A percentile compares a stretch with the other conserved stretches of the same genome.
Conservation (phyloP, 30 jellyfish, hydroid and myxozoan genomes). For the Pseudorhiza aurosa region DNA sequence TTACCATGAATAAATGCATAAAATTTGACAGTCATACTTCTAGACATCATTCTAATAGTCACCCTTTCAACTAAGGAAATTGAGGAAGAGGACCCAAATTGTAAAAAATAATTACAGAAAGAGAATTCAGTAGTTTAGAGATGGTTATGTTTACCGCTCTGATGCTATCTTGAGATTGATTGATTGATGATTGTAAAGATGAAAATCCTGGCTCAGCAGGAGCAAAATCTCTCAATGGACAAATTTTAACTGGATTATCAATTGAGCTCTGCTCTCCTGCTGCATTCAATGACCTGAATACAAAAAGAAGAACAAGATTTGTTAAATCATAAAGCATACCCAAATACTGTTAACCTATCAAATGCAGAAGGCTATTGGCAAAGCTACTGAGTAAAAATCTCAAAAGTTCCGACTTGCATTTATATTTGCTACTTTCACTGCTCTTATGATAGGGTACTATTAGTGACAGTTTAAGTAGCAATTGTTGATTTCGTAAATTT, state of each 20-base stretch:
- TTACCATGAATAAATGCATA: too few species aligned
- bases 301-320: background rate
- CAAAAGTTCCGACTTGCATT: background rate
- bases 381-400: background rate
- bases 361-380: background rate
- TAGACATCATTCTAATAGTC: too few species aligned
- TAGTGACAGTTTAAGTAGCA: too few species aligned
- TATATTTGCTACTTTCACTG: too few species aligned
- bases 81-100: too few species aligned
- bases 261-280: background rate
- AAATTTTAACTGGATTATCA: background rate
- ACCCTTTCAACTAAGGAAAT: too few species aligned
- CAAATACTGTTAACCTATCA: background rate
- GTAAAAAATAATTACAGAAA: too few species aligned
- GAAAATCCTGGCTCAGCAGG: slow-evolving; percentile 43
- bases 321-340: too few species aligned
- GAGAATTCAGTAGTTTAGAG: too few species aligned
- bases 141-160: background rate
- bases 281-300: background rate
- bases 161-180: slow-evolving; percentile 4
- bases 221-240: slow-evolving; percentile 15
- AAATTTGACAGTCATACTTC: too few species aligned
- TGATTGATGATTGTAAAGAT: slow-evolving; percentile 27
- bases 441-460: too few species aligned
- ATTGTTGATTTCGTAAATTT: too few species aligned